phyloP scores from a whole-genome alignment of 2,797 vertebrate genomes.

The Anguilla megastoma region DNA sequence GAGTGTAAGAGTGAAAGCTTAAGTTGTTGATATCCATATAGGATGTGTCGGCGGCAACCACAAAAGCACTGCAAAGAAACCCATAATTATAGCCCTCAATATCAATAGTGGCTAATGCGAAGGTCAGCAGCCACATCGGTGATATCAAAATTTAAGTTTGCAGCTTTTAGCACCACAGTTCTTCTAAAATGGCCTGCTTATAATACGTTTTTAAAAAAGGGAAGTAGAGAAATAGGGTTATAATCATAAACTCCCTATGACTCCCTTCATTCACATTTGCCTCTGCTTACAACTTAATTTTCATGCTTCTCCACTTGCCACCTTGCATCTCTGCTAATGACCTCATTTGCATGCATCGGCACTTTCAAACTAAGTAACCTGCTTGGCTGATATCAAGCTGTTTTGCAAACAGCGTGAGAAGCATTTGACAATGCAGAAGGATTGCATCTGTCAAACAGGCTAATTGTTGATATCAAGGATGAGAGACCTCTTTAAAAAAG shows the following conservation, averaged over 20 bases:
- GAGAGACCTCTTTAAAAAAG: neutral
- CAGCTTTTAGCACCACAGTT: neutral
- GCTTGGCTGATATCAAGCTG: neutral
- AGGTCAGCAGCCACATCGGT: neutral
- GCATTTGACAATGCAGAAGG: neutral
- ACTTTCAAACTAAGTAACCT: neutral
- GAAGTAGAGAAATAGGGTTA: neutral
- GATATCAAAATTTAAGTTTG: neutral
- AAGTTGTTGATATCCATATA: neutral
- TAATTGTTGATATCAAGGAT: slow-evolving; percentile 1
- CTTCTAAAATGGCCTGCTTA: too few species aligned
- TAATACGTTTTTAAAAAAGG: too few species aligned
- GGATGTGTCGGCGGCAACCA: neutral
- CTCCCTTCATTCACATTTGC: neutral
- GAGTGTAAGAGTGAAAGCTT: neutral
- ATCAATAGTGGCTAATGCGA: neutral
- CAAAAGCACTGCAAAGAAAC: too few species aligned
- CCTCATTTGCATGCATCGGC: neutral
- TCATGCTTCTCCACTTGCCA: neutral
- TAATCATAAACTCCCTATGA: neutral
- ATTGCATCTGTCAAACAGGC: neutral
- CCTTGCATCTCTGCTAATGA: neutral
- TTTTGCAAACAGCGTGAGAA: neutral
- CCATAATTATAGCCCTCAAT: neutral
- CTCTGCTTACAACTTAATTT: neutral